Conservation (phyloP, 2,113 vertebrate species). For the Siphamia tubifer region DNA sequence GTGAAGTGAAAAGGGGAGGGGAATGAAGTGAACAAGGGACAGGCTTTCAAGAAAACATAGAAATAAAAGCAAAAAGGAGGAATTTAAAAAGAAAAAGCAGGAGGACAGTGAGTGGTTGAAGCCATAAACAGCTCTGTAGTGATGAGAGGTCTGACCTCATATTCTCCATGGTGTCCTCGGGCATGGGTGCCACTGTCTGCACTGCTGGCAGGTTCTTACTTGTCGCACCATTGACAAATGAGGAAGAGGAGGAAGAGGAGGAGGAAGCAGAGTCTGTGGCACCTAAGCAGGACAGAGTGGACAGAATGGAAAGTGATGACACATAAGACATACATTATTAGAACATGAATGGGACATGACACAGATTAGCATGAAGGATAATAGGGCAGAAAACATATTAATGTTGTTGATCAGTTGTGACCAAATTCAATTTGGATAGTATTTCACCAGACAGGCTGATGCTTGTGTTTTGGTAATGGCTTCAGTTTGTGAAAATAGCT, state of each 20-base stretch:
- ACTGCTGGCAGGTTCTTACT: constrained; percentile 98
- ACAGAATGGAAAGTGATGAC: background rate
- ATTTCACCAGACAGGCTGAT: constrained; percentile 40
- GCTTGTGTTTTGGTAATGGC: constrained; percentile 51
- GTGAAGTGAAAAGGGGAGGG: constrained; percentile 28
- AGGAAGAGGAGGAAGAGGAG: constrained; percentile 95
- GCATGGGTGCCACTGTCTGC: constrained; percentile 98
- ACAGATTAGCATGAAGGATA: constrained; percentile 4
- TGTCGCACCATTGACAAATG: constrained; percentile 97
- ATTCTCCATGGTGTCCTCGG: constrained; percentile 96
- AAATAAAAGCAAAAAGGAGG: constrained; percentile 26
- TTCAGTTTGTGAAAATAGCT: constrained; percentile 49
- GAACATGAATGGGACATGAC: background rate
- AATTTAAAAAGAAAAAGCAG: background rate
- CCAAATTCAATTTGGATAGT: constrained; percentile 48
- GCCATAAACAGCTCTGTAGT: background rate
- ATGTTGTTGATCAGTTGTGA: constrained; percentile 3
- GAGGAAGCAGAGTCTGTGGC: constrained; percentile 95
- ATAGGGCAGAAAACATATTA: constrained; percentile 18
- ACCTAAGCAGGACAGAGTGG: constrained; percentile 79
- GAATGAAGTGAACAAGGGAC: constrained; percentile 39
- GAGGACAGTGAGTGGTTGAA: constrained; percentile 29
- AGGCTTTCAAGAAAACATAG: constrained; percentile 34
- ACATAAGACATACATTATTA: background rate
- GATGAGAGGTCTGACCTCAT: constrained; percentile 86